phyloP scores from a whole-genome alignment of 2,113 vertebrate genomes.

The Macaca nemestrina region DNA sequence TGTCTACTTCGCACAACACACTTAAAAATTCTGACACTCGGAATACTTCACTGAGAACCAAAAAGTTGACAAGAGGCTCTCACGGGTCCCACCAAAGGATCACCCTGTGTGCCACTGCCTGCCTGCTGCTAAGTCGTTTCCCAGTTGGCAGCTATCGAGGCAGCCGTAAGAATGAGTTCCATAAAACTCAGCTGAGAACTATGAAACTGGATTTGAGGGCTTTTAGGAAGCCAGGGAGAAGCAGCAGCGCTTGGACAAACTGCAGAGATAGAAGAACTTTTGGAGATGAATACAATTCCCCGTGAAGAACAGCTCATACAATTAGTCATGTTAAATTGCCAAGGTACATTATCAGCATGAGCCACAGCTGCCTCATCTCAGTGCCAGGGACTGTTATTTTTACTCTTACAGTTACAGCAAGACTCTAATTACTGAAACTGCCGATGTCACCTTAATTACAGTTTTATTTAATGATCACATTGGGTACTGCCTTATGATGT shows the following conservation, averaged over 20 bases:
- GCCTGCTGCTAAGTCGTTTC: neutral
- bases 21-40: neutral
- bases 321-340: conserved; percentile 73
- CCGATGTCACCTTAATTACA: conserved; percentile 74
- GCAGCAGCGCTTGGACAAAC: neutral
- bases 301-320: conserved; percentile 44
- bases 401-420: conserved; percentile 69
- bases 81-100: rapidly evolving
- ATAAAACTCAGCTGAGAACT: neutral
- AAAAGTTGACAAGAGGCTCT: neutral
- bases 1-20: neutral
- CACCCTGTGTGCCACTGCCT: neutral
- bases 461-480: conserved; percentile 76
- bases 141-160: neutral
- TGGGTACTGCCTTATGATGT: conserved; percentile 63
- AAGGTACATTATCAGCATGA: conserved; percentile 65
- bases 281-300: conserved; percentile 61
- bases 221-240: neutral
- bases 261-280: conserved; percentile 17
- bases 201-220: neutral
- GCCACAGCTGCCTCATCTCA: conserved; percentile 61
- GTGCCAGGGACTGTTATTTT: conserved; percentile 70
- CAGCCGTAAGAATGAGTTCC: neutral
- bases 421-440: conserved; percentile 76
- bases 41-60: neutral